These are phyloP conservation scores for Augochlorella aurata DNA, from an alignment of 2,888 invertebrate genomes.

Conservation along the genomic window DNA sequence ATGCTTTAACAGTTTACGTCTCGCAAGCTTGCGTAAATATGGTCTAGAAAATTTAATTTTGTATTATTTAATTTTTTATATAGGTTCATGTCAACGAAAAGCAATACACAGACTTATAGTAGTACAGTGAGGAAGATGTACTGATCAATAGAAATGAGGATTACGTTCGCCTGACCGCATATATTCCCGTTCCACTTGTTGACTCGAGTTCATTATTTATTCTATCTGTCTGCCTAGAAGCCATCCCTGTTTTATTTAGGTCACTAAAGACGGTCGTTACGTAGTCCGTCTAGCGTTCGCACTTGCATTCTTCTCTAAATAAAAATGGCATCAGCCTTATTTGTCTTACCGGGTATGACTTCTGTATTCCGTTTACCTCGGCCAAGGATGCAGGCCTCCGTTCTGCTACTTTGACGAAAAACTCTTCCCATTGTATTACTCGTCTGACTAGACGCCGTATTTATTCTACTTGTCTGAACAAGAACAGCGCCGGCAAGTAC, in stretches of 20 bases:
- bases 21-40: too few relatives aligned
- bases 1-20: too few relatives aligned
- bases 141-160: not conserved
- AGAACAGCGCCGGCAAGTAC: not conserved
- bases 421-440: slow-evolving; percentile 2
- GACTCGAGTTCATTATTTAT: not conserved
- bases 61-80: too few relatives aligned
- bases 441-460: slow-evolving; percentile 1
- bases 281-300: not conserved
- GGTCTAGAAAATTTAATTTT: too few relatives aligned
- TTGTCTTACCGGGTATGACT: not conserved
- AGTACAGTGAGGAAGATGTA: not conserved
- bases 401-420: not conserved
- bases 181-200: not conserved
- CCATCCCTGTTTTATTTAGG: not conserved
- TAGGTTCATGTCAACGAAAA: too few relatives aligned
- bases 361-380: not conserved
- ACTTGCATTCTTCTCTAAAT: not conserved
- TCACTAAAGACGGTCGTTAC: not conserved
- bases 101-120: not conserved
- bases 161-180: not conserved
- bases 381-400: not conserved
- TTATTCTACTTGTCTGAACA: slow-evolving; percentile 18
- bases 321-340: slow-evolving; percentile 5
- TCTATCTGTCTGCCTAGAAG: not conserved